Evolutionary conservation across 2,113 vertebrate species (phyloP), one percentile per base, ranked within the genome.

Genomic region (Colinus virginianus): DNA sequence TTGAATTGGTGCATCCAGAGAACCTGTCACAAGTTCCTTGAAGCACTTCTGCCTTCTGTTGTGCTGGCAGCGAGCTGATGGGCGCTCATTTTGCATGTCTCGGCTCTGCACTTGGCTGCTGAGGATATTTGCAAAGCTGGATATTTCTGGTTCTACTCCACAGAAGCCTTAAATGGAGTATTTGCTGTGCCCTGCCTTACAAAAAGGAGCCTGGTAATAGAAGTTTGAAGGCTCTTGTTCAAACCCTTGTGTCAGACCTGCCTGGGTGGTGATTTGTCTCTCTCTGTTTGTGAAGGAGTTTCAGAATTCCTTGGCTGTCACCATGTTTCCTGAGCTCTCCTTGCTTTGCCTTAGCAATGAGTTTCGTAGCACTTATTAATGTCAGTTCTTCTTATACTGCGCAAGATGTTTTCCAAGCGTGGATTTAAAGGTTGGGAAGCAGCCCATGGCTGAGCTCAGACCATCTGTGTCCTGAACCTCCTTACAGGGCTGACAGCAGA

Each of bases 11-110:
- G 96, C 94, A 96, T 96, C 95, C 96, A 96, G 96, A 92, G 96
- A 96, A 96, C 96, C 95, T 96, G 96, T 96, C 96, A 95, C 95
- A 96, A 96, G 95, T 96, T 96, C 94, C 95, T 96, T 96, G 96
- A 96, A 96, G 95, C 95, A 96, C 96, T 96, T 96, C 95, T 95
- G 96, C 96, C 95, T 96, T 96, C 96, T 96, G 96, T 96, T 90
- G 92, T 72, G 94, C 96, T 96, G 95, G 96, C 94, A 95, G 74
- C 4, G 77, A 94, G 95, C 86, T 96, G 95, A 95, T 94, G 95
- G 95, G 96, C 92, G 95, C 96, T 96, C 95, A 96, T 87, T 96
- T 96, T 96, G 95, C 94, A 96, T 95, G 96, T 96, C 95, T 96
- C 88, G 86, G 90, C 95, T 95, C 96, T 2, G 7, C 11, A 45